Percentiles rank a stretch among this genome's conserved stretches.
Conservation (phyloP, 2,113 vertebrate genomes). For the Catagonus wagneri region DNA sequence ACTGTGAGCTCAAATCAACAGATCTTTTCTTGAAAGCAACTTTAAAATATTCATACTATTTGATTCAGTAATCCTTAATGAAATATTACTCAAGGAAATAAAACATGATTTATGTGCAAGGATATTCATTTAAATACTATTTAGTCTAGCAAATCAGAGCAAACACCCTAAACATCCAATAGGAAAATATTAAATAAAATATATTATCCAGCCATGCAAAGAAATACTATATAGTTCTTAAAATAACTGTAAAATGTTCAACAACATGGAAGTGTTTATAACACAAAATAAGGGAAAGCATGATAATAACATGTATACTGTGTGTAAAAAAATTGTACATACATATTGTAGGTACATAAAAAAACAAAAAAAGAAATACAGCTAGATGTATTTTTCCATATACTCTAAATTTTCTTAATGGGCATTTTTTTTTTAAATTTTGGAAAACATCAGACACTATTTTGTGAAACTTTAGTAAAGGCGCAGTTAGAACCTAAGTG, state of each 20-base stretch:
- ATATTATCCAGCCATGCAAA: background rate
- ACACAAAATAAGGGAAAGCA: background rate
- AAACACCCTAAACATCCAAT: background rate
- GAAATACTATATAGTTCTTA: background rate
- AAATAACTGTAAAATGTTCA: background rate
- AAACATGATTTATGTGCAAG: background rate
- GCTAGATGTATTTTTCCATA: background rate
- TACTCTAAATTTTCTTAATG: background rate
- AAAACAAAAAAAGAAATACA: background rate
- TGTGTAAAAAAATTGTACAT: background rate
- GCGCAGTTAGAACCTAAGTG: background rate
- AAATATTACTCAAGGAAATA: constrained; percentile 5
- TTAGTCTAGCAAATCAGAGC: background rate
- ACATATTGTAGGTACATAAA: background rate
- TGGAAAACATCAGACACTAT: background rate
- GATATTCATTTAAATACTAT: background rate
- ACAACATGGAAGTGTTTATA: background rate
- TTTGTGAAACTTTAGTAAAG: background rate
- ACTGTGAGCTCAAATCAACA: background rate
- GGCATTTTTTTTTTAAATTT: background rate
- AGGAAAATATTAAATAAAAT: background rate
- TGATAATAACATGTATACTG: background rate
- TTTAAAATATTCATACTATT: constrained; percentile 2
- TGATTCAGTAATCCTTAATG: background rate
- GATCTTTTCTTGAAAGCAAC: background rate